Evolutionary conservation across 2,113 vertebrate species (phyloP).

Genomic region (Podilymbus podiceps): DNA sequence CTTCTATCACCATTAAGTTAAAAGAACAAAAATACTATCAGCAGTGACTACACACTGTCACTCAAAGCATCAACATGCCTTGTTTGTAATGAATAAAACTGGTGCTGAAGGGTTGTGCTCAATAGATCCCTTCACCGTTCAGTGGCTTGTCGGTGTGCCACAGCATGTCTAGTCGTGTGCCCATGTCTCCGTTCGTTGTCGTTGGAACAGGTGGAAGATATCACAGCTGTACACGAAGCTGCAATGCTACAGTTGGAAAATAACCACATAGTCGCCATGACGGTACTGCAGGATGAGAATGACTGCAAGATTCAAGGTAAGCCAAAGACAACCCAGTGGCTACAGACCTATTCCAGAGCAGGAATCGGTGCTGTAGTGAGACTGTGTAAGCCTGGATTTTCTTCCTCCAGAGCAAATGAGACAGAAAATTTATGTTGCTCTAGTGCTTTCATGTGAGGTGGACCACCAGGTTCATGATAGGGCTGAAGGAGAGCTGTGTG

Average conservation of each 20-base stretch:
- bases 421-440: not conserved
- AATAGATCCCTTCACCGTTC: not conserved
- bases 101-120: not conserved
- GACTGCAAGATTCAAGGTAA: slow-evolving; percentile 88
- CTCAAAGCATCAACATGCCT: not conserved
- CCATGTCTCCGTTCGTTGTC: not conserved
- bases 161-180: not conserved
- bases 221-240: slow-evolving; percentile 81
- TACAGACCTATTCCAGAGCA: not conserved
- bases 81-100: not conserved
- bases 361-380: not conserved
- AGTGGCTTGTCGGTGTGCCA: not conserved
- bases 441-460: not conserved
- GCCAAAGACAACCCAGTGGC: not conserved
- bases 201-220: slow-evolving; percentile 83
- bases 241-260: slow-evolving; percentile 83
- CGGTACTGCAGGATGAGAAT: slow-evolving; percentile 85
- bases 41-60: fast-evolving
- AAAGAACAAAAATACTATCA: not conserved
- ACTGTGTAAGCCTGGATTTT: not conserved
- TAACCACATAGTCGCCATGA: slow-evolving; percentile 77
- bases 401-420: not conserved
- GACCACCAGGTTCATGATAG: not conserved
- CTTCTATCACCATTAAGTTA: not conserved
- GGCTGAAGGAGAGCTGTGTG: not conserved